Percentiles rank a stretch among this genome's conserved stretches.
These are phyloP conservation scores for Caenorhabditis sp. DNA, from an alignment of 2,888 invertebrate species.

Conservation along the genomic window DNA sequence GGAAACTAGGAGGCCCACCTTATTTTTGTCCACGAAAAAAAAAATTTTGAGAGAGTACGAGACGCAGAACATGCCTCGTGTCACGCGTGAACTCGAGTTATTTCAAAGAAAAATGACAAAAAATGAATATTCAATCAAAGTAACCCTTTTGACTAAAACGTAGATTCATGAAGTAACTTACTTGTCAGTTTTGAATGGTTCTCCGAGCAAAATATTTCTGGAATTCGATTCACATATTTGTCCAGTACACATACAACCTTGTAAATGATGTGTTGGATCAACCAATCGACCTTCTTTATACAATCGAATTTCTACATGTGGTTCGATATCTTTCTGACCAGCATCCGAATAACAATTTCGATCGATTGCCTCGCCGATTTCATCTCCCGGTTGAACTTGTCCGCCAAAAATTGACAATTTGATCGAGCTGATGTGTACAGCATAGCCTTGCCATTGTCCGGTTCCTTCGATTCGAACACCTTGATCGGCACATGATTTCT, in stretches of 20 bases:
- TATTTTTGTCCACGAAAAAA: too few relatives aligned
- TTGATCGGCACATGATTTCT: constrained; percentile 63
- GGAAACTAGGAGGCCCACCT: too few relatives aligned
- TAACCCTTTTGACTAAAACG: too few relatives aligned
- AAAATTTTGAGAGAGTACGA: too few relatives aligned
- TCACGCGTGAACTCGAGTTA: too few relatives aligned
- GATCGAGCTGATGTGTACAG: constrained; percentile 65
- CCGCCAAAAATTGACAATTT: constrained; percentile 64
- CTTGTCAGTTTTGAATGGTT: constrained; percentile 65
- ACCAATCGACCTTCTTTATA: constrained; percentile 60
- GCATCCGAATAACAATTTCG: constrained; percentile 38
- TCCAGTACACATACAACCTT: constrained; percentile 71
- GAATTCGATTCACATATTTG: constrained; percentile 70
- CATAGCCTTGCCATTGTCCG: constrained; percentile 70
- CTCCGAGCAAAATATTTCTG: constrained; percentile 61
- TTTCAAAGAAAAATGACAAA: not conserved
- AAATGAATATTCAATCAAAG: too few relatives aligned
- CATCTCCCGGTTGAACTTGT: constrained; percentile 56
- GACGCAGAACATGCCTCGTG: too few relatives aligned
- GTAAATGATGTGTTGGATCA: constrained; percentile 68
- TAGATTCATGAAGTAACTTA: constrained; percentile 16
- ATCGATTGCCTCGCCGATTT: constrained; percentile 53
- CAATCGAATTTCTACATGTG: constrained; percentile 43
- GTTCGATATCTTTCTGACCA: constrained; percentile 40
- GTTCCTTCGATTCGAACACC: constrained; percentile 68